Percentiles rank a stretch among this genome's conserved stretches.
Evolutionary conservation across 2,888 invertebrate species (phyloP).

Genomic region (Lycia hirtaria): DNA sequence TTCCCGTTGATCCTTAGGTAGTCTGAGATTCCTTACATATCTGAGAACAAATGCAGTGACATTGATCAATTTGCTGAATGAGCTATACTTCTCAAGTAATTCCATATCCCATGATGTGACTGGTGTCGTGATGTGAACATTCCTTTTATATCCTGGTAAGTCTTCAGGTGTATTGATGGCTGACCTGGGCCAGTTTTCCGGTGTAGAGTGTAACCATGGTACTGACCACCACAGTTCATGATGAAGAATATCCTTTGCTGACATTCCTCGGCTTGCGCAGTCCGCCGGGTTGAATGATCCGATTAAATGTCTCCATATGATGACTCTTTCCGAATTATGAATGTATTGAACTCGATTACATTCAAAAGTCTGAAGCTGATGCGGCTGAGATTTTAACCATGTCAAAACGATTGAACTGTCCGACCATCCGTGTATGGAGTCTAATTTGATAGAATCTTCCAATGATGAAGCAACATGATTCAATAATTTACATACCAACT

Average conservation of each 20-base stretch:
- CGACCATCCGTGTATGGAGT: no score
- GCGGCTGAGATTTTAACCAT: conserved; percentile 1
- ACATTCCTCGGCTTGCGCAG: neutral
- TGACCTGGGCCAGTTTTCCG: neutral
- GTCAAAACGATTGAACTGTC: conserved; percentile 2
- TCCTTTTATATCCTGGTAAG: conserved; percentile 1
- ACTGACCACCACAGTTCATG: neutral
- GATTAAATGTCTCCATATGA: neutral
- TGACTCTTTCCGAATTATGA: neutral
- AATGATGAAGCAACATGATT: neutral
- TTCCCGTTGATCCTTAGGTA: neutral
- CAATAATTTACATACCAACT: neutral
- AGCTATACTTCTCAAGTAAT: neutral
- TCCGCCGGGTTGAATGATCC: neutral
- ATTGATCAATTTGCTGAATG: conserved; percentile 1
- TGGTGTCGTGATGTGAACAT: neutral
- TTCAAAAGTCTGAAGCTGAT: neutral
- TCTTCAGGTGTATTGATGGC: neutral
- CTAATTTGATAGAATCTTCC: neutral
- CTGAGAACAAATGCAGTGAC: neutral
- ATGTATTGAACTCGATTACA: neutral
- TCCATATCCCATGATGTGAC: neutral
- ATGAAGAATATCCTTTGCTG: neutral
- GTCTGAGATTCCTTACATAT: neutral
- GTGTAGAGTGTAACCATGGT: neutral